These are phyloP conservation scores for Diabrotica balteata DNA, from an alignment of 2,888 invertebrate species.

Conservation along the genomic window DNA sequence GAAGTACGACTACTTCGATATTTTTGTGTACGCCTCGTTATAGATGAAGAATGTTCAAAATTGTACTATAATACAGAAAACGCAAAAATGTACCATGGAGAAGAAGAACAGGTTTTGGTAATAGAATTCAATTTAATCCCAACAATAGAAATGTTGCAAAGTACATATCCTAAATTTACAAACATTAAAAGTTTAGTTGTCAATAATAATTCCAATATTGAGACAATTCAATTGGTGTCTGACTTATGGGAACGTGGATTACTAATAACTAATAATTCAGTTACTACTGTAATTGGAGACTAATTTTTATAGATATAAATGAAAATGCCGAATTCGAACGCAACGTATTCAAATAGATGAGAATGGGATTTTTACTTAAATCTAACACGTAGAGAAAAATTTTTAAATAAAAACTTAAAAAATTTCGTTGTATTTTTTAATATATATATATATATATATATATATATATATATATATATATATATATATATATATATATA, in stretches of 20 bases:
- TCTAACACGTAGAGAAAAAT: no score
- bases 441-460: no score
- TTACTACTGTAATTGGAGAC: background rate
- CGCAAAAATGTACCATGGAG: constrained; percentile 83
- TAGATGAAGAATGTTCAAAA: constrained; percentile 68
- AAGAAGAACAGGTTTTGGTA: constrained; percentile 79
- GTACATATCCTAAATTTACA: constrained; percentile 79
- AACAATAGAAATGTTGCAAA: constrained; percentile 75
- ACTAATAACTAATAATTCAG: constrained; percentile 70
- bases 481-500: no score
- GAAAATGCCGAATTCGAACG: no score
- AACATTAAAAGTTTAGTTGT: constrained; percentile 76
- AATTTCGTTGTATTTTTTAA: no score
- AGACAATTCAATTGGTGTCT: constrained; percentile 73
- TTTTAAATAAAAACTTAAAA: no score
- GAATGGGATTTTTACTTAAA: no score
- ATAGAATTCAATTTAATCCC: constrained; percentile 73
- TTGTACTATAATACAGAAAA: constrained; percentile 88
- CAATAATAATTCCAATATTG: constrained; percentile 65
- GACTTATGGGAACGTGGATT: constrained; percentile 86
- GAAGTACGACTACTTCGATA: constrained; percentile 67
- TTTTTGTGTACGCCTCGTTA: constrained; percentile 67
- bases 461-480: no score
- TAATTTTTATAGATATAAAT: no score
- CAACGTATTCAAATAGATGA: no score